phyloP scores from a whole-genome alignment of 2,797 vertebrate species.

The Salmo trutta region DNA sequence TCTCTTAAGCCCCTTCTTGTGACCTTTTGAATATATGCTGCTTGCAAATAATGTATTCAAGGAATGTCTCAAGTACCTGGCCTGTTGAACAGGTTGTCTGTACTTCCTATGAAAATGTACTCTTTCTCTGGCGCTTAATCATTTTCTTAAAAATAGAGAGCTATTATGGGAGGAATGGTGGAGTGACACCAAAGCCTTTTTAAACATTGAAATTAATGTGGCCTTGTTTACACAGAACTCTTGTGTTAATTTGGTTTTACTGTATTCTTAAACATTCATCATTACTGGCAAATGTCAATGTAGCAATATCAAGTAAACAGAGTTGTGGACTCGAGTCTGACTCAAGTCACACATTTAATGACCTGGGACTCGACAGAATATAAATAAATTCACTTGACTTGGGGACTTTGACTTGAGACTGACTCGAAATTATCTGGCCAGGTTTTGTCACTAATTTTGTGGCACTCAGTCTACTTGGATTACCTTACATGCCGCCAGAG shows the following conservation, averaged over 20 bases:
- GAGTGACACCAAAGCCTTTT: background rate
- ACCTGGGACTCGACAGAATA: no score
- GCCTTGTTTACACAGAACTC: background rate
- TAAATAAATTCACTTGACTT: no score
- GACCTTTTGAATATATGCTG: background rate
- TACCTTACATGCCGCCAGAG: no score
- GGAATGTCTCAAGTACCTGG: background rate
- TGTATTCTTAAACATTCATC: slow-evolving; percentile 13
- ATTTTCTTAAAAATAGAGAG: background rate
- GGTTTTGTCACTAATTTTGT: no score
- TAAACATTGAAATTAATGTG: slow-evolving; percentile 23
- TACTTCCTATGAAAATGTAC: background rate
- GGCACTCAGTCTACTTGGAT: no score
- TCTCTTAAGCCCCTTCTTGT: background rate
- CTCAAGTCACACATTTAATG: background rate
- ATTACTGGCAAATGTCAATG: slow-evolving; percentile 7
- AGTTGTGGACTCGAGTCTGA: no score
- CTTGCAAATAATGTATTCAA: background rate
- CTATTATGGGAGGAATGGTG: background rate
- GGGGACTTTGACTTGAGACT: no score
- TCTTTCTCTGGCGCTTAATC: background rate
- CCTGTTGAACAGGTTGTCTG: no score
- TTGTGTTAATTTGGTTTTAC: slow-evolving; percentile 5
- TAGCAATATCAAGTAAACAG: background rate
- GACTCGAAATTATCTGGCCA: no score